Evolutionary conservation across 2,888 invertebrate species (phyloP).

Genomic region (Caenorhabditis panamensis): DNA sequence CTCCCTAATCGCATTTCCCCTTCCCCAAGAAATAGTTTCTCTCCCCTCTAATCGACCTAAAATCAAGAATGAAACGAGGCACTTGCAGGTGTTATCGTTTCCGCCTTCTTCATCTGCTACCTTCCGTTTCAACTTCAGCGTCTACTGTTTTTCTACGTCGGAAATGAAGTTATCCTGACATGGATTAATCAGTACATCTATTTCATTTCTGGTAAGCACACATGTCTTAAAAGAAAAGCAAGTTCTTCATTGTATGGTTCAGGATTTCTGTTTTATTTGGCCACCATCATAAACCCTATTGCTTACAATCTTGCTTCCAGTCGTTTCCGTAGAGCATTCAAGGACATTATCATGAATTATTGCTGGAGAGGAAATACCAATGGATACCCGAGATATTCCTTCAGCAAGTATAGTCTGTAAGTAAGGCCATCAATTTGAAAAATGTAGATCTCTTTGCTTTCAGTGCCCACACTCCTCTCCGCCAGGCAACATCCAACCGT

Average conservation of each 20-base stretch:
- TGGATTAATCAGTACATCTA: constrained; percentile 71
- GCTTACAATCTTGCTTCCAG: constrained; percentile 72
- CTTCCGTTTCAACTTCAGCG: constrained; percentile 74
- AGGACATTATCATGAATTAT: constrained; percentile 64
- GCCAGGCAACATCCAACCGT: constrained; percentile 41
- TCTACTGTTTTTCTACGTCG: constrained; percentile 71
- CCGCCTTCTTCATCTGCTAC: constrained; percentile 75
- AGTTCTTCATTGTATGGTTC: no score
- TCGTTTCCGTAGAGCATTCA: constrained; percentile 70
- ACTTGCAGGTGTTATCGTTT: constrained; percentile 71
- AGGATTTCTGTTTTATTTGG: constrained; percentile 74
- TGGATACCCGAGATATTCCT: constrained; percentile 32
- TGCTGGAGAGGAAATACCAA: constrained; percentile 40
- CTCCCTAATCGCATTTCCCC: constrained; percentile 33
- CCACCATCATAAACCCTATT: constrained; percentile 73
- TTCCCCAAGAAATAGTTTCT: not conserved
- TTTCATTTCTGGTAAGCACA: constrained; percentile 71
- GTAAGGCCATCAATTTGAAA: constrained; percentile 3
- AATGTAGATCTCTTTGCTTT: constrained; percentile 2
- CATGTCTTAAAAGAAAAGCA: not conserved
- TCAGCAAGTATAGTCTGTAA: constrained; percentile 59
- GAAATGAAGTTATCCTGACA: constrained; percentile 47
- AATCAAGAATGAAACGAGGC: constrained; percentile 14
- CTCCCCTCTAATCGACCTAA: constrained; percentile 37
- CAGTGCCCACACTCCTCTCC: constrained; percentile 54